Evolutionary conservation across 2,113 vertebrate species (phyloP), one percentile per base, ranked within the genome.

Genomic region (Pedionomus torquatus): DNA sequence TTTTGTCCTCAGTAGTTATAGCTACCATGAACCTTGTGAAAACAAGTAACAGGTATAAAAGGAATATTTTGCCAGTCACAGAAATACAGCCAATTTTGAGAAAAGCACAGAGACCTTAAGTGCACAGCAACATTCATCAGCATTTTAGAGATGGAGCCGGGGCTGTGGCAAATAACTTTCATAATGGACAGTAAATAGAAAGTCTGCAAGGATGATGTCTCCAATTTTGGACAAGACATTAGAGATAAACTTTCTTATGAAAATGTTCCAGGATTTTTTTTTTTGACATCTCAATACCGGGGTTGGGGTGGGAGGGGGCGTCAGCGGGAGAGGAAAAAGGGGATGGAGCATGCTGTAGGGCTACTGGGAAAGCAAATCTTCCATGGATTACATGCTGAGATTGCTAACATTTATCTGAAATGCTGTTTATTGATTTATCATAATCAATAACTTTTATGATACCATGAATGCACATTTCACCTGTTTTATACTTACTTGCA

Each of bases 401-500:
- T 21, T 88, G 37, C 33, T 63, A 72, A 74, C 31, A 78, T 70
- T 83, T 46, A 70, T 48, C 71, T 93, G 58, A 86, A 94, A 74
- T 46, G 25, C 31, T 74, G 26, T 49, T 92, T 92, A 87, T 83
- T 76, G 71, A 87, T 94, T 94, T 87, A 58, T 83, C 52, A 61
- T 72, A 89, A 77, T 58, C 43, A 88, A 26, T 43, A 88, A 70
- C 37, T 49, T 63, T 51, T 72, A 65, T 57, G n/a, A 57, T 48
- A 77, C 33, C 43, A 64, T 4, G 11, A 93, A 75, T 31, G 31
- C 46, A 77, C 17, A 87, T 55, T 65, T 65, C 46, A 58, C 15
- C 17, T 82, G 10, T 52, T 93, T 69, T 52, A 55, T 37, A 60
- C 19, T 68, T 75, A 58, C 17, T 66, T 90, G 43, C 19, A 83